Percentiles rank a stretch among this genome's conserved stretches.
Evolutionary conservation across 2,888 invertebrate genomes (phyloP).

Genomic region (Tuberolachnus salignus): DNA sequence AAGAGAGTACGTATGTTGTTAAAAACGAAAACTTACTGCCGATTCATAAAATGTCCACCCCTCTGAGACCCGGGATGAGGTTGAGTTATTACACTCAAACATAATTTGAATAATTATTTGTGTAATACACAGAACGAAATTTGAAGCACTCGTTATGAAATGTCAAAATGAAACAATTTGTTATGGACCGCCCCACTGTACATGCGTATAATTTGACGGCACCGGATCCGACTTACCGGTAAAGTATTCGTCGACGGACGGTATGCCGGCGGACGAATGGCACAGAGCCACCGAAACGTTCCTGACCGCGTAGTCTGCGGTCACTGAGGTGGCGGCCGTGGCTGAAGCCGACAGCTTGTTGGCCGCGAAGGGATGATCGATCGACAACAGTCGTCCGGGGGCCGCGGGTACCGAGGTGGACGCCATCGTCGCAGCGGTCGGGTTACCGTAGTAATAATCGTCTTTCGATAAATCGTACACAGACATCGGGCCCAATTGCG

Average conservation of each 20-base stretch:
- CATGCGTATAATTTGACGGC: neutral
- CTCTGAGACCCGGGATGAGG: too few species aligned
- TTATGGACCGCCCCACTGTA: neutral
- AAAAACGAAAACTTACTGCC: too few species aligned
- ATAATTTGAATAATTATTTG: too few species aligned
- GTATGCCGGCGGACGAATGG: slow-evolving; percentile 56
- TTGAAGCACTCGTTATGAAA: too few species aligned
- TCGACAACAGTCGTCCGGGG: slow-evolving; percentile 23
- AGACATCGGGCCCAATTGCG: neutral
- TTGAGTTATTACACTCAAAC: too few species aligned
- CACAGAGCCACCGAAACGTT: slow-evolving; percentile 42
- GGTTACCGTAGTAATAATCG: slow-evolving; percentile 2
- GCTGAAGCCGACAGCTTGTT: neutral
- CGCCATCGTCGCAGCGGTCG: slow-evolving; percentile 2
- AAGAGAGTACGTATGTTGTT: too few species aligned
- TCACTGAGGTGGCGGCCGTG: neutral
- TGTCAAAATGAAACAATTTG: too few species aligned
- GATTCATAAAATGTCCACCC: too few species aligned
- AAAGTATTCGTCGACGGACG: slow-evolving; percentile 60
- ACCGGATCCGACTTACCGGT: slow-evolving; percentile 58
- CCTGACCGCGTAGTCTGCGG: slow-evolving; percentile 30
- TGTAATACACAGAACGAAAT: too few species aligned
- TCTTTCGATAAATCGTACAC: slow-evolving; percentile 22
- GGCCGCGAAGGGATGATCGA: slow-evolving; percentile 14
- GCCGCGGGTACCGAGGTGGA: neutral